Evolutionary conservation across 2,113 vertebrate genomes (phyloP).

Genomic region (Trinectes maculatus): DNA sequence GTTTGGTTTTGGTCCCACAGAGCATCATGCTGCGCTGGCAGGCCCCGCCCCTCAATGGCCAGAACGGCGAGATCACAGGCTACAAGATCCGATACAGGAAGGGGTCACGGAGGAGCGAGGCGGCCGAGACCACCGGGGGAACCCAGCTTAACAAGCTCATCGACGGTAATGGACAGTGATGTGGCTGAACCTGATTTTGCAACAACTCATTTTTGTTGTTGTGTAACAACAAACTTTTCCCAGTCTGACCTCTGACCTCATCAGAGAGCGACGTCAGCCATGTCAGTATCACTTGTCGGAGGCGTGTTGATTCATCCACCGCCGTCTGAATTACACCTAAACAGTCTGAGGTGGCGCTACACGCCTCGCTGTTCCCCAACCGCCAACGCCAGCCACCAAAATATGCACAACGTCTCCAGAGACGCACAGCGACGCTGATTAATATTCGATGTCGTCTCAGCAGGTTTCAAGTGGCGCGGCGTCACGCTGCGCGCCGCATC

Average conservation of each 20-base stretch:
- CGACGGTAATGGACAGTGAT: slow-evolving; percentile 82
- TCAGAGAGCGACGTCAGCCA: neutral
- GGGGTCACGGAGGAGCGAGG: slow-evolving; percentile 91
- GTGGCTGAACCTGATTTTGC: no score
- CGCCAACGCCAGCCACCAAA: neutral
- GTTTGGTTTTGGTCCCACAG: slow-evolving; percentile 65
- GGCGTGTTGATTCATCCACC: slow-evolving; percentile 31
- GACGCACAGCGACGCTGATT: slow-evolving; percentile 51
- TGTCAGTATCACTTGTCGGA: slow-evolving; percentile 8
- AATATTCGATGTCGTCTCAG: slow-evolving; percentile 76
- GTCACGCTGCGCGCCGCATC: slow-evolving; percentile 72
- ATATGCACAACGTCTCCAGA: slow-evolving; percentile 49
- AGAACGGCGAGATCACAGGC: slow-evolving; percentile 91
- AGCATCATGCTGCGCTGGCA: slow-evolving; percentile 95
- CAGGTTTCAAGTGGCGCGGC: slow-evolving; percentile 69
- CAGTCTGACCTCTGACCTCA: no score
- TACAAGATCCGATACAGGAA: slow-evolving; percentile 98
- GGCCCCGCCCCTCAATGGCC: slow-evolving; percentile 86
- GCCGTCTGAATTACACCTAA: slow-evolving; percentile 5
- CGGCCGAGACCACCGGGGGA: slow-evolving; percentile 87
- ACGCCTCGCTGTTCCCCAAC: slow-evolving; percentile 7
- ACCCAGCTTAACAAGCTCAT: slow-evolving; percentile 90
- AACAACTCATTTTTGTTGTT: no score
- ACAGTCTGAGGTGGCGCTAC: slow-evolving; percentile 1
- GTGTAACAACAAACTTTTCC: no score